These are phyloP conservation scores for Unio pictorum DNA, from an alignment of 2,888 invertebrate species.

Conservation along the genomic window DNA sequence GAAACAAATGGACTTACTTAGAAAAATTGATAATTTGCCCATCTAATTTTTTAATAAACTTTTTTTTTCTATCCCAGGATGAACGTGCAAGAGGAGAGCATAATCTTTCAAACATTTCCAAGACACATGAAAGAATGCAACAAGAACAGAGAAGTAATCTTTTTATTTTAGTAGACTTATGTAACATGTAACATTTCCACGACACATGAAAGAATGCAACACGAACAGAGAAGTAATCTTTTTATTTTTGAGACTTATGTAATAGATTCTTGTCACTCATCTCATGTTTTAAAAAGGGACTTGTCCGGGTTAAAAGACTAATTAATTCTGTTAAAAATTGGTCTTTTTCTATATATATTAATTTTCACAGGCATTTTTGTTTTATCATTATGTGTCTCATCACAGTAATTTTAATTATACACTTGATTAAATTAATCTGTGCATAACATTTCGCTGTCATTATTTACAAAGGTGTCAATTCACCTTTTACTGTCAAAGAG, in stretches of 20 bases:
- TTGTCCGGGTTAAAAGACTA: too few relatives aligned
- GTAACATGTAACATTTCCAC: conserved; percentile 78
- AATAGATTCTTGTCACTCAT: not conserved
- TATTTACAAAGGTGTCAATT: too few relatives aligned
- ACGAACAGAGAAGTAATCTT: conserved; percentile 66
- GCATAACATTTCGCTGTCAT: too few relatives aligned
- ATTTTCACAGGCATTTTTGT: too few relatives aligned
- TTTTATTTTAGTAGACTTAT: not conserved
- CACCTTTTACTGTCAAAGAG: too few relatives aligned
- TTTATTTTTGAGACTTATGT: not conserved
- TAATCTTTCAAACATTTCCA: conserved; percentile 84
- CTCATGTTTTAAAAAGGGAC: not conserved
- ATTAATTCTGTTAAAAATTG: too few relatives aligned
- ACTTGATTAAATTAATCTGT: too few relatives aligned
- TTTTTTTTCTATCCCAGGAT: conserved; percentile 67
- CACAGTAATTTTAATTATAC: too few relatives aligned
- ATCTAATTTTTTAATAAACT: not conserved
- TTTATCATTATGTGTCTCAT: too few relatives aligned
- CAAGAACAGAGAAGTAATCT: conserved; percentile 67
- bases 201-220: conserved; percentile 79
- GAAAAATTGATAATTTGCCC: too few relatives aligned
- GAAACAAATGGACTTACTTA: too few relatives aligned
- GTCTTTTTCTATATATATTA: too few relatives aligned
- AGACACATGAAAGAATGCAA: conserved; percentile 81
- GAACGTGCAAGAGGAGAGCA: conserved; percentile 86